Conservation (phyloP, 1,140 invertebrate genomes). For the Battus philenor region DNA sequence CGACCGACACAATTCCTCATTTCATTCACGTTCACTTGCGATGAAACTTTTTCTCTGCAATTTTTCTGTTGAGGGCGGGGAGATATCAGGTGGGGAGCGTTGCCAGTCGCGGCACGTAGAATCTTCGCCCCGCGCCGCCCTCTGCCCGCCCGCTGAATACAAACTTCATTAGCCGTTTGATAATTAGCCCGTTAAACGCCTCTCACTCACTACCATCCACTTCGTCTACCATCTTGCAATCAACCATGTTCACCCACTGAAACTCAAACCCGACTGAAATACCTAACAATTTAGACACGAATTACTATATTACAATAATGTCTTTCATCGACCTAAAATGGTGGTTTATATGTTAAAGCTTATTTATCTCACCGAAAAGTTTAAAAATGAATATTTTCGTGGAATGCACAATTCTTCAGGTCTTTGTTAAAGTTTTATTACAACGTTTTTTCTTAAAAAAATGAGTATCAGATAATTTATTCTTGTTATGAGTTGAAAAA, state of each 20-base stretch:
- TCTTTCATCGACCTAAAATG: no score
- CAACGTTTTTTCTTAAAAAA: no score
- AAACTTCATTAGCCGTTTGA: conserved; percentile 77
- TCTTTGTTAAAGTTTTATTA: no score
- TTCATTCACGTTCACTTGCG: conserved; percentile 74
- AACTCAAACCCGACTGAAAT: no score
- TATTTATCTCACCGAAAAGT: no score
- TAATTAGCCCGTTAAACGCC: conserved; percentile 76
- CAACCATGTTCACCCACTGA: conserved; percentile 32
- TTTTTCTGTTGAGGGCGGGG: conserved; percentile 72
- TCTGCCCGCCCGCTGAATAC: conserved; percentile 65
- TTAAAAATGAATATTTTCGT: no score
- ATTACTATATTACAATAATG: no score
- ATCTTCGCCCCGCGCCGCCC: conserved; percentile 48
- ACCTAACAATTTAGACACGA: no score
- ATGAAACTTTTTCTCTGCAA: conserved; percentile 76
- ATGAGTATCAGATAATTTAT: no score
- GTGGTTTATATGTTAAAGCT: no score
- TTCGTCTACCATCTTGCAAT: conserved; percentile 26
- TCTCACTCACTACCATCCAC: conserved; percentile 61
- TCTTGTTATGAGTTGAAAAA: no score
- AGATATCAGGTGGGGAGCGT: conserved; percentile 70
- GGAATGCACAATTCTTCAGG: no score
- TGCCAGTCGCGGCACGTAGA: conserved; percentile 69
- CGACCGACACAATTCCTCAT: conserved; percentile 73